These are phyloP conservation scores for Troides oblongomaculatus DNA, from an alignment of 2,888 invertebrate species.

Conservation along the genomic window DNA sequence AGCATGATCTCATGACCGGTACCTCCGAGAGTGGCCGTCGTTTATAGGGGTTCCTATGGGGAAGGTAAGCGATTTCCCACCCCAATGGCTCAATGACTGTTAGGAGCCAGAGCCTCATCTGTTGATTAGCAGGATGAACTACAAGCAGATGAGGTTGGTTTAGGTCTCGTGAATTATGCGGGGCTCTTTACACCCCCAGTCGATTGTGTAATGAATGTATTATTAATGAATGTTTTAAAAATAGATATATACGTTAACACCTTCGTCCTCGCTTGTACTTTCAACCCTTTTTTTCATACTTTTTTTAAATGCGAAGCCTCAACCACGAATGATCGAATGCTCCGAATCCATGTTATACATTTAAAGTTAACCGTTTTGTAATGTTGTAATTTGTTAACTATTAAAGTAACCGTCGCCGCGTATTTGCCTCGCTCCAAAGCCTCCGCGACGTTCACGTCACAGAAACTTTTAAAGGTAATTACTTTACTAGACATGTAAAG, in stretches of 20 bases:
- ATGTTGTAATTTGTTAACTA: slow-evolving; percentile 72
- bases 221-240: too few relatives aligned
- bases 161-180: too few relatives aligned
- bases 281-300: slow-evolving; percentile 63
- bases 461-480: not conserved
- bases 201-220: too few relatives aligned
- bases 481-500: not conserved
- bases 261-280: slow-evolving; percentile 50
- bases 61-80: too few relatives aligned
- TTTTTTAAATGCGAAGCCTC: slow-evolving; percentile 65
- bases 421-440: slow-evolving; percentile 29
- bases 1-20: too few relatives aligned
- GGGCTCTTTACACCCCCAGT: too few relatives aligned
- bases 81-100: too few relatives aligned
- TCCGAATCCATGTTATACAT: slow-evolving; percentile 64
- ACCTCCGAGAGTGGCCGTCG: too few relatives aligned
- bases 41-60: too few relatives aligned
- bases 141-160: too few relatives aligned
- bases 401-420: slow-evolving; percentile 38
- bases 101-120: too few relatives aligned
- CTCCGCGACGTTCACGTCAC: slow-evolving; percentile 37
- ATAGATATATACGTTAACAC: slow-evolving; percentile 29
- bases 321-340: slow-evolving; percentile 68
- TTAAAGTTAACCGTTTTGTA: slow-evolving; percentile 65
- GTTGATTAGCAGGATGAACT: too few relatives aligned